Percentiles rank a stretch among this genome's conserved stretches.
Evolutionary conservation across 2,797 vertebrate genomes (phyloP).

Genomic region (Cyclura pinguis): DNA sequence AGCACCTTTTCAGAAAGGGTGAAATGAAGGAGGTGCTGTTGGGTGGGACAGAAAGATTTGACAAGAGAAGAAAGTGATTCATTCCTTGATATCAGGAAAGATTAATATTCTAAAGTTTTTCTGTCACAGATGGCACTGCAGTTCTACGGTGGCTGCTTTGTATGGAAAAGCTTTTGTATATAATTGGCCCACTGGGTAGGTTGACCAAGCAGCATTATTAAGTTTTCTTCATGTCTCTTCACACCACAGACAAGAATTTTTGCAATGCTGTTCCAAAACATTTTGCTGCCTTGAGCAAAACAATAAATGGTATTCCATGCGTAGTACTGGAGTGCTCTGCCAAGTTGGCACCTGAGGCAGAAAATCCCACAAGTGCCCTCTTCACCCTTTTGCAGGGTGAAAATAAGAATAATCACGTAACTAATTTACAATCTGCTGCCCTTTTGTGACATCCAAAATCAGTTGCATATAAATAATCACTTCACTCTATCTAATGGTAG

Average conservation of each 20-base stretch:
- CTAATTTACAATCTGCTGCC: neutral
- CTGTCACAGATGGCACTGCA: neutral
- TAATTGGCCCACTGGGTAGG: neutral
- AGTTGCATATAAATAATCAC: neutral
- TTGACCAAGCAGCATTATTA: neutral
- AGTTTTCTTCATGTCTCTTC: neutral
- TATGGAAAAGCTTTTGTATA: neutral
- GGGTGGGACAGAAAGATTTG: neutral
- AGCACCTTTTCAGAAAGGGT: constrained; percentile 35
- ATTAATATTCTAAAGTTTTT: neutral
- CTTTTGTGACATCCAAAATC: neutral
- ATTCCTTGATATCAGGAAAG: constrained; percentile 11
- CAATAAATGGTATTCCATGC: neutral
- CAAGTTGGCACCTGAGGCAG: neutral
- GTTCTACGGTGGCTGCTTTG: neutral
- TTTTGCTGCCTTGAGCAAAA: neutral
- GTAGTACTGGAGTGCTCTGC: neutral
- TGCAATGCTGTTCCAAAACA: neutral
- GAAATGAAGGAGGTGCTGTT: neutral
- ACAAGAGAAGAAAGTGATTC: constrained; percentile 19
- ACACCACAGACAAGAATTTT: neutral
- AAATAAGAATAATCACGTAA: neutral
- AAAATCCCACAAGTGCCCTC: neutral
- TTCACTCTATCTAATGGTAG: neutral
- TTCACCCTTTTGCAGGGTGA: neutral